Evolutionary conservation across 2,888 invertebrate genomes (phyloP).

Genomic region (Drosophila phalerata): DNA sequence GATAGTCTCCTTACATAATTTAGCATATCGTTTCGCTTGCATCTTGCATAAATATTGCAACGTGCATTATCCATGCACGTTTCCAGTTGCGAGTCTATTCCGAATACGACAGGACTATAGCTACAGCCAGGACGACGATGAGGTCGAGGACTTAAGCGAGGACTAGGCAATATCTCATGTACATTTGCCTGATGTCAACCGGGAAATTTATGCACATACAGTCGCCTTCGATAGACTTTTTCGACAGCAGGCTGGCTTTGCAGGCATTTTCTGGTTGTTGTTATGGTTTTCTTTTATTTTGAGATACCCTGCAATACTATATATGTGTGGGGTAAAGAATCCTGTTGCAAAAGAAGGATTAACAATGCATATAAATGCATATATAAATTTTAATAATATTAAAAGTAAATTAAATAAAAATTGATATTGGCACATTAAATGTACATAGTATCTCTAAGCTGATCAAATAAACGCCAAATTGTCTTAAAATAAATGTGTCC

Average conservation of each 20-base stretch:
- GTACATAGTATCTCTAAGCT: not conserved
- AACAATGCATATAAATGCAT: too few relatives aligned
- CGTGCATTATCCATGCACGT: conserved; percentile 35
- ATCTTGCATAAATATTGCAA: conserved; percentile 43
- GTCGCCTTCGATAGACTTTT: conserved; percentile 57
- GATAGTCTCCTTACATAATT: conserved; percentile 38
- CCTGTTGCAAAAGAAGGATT: not conserved
- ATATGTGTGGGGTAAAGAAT: too few relatives aligned
- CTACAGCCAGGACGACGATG: not conserved
- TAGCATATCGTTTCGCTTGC: conserved; percentile 36
- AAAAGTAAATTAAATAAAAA: too few relatives aligned
- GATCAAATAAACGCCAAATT: not conserved
- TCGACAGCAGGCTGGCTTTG: conserved; percentile 42
- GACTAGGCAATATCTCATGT: conserved; percentile 69
- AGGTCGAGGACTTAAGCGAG: conserved; percentile 3
- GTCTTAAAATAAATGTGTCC: not conserved
- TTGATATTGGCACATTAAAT: too few relatives aligned
- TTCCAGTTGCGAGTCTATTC: not conserved
- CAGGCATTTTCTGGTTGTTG: conserved; percentile 32
- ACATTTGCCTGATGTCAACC: conserved; percentile 67
- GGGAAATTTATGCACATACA: conserved; percentile 72
- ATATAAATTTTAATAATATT: too few relatives aligned
- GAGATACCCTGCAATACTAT: not conserved
- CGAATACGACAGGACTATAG: conserved; percentile 2
- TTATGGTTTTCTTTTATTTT: conserved; percentile 22